Evolutionary conservation across 2,888 invertebrate species (phyloP).

Genomic region (Drosophila anomalata): DNA sequence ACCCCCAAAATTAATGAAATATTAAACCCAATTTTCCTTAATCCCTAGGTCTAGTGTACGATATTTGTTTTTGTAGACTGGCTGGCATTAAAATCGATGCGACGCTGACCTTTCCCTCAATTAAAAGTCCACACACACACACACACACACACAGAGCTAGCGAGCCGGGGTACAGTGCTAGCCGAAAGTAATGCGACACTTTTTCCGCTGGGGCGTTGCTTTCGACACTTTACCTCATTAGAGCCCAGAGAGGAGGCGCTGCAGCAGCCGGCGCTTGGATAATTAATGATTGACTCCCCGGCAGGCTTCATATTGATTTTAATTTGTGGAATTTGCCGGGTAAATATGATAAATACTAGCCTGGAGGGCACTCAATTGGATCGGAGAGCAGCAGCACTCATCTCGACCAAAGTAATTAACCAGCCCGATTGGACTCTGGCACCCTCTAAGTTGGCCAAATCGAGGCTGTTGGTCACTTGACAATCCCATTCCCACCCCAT

Average conservation of each 20-base stretch:
- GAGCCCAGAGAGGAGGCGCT: conserved; percentile 22
- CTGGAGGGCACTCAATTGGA: conserved; percentile 5
- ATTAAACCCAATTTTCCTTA: neutral
- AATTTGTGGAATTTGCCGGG: conserved; percentile 62
- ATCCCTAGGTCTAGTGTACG: neutral
- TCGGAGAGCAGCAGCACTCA: conserved; percentile 57
- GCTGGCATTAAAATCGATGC: conserved; percentile 67
- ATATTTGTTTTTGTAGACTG: conserved; percentile 34
- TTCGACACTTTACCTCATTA: conserved; percentile 61
- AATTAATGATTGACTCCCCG: conserved; percentile 59
- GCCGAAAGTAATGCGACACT: conserved; percentile 51
- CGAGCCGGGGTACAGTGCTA: conserved; percentile 46
- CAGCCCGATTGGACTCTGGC: conserved; percentile 59
- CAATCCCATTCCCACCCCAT: conserved; percentile 45
- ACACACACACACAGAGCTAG: neutral
- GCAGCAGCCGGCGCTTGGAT: conserved; percentile 38
- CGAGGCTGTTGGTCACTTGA: conserved; percentile 49
- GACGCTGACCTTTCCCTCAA: conserved; percentile 73
- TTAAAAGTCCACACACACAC: conserved; percentile 49
- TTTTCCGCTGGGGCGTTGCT: conserved; percentile 30
- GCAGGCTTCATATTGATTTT: conserved; percentile 52
- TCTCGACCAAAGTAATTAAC: conserved; percentile 65
- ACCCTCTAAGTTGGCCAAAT: conserved; percentile 40
- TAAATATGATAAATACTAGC: conserved; percentile 61
- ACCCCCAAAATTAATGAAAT: neutral